Percentiles rank a stretch among this genome's conserved stretches.
phyloP scores from a whole-genome alignment of 1,140 invertebrate genomes.

The Epicauta chinensis region DNA sequence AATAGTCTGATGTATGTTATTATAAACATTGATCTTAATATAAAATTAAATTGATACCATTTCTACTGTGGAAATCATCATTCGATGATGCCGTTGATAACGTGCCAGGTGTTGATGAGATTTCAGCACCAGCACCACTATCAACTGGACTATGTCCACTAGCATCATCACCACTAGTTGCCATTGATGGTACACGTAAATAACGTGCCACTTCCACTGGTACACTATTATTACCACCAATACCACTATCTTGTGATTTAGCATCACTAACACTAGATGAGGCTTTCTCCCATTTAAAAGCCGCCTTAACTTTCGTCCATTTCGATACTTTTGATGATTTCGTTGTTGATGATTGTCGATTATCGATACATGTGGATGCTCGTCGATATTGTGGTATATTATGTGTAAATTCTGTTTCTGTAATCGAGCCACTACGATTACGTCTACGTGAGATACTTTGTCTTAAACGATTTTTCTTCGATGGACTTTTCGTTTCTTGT shows the following conservation, averaged over 20 bases:
- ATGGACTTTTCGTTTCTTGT: conserved; percentile 34
- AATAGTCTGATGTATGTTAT: no score
- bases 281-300: conserved; percentile 65
- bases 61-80: conserved; percentile 44
- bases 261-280: conserved; percentile 37
- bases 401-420: conserved; percentile 6
- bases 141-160: conserved; percentile 46
- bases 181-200: conserved; percentile 45
- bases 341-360: conserved; percentile 32
- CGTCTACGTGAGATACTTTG: conserved; percentile 22
- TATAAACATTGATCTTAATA: not conserved
- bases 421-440: conserved; percentile 23
- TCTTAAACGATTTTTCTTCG: conserved; percentile 23
- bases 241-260: conserved; percentile 43
- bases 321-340: conserved; percentile 58
- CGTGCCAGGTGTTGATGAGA: conserved; percentile 42
- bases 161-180: conserved; percentile 21
- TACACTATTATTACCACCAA: conserved; percentile 37
- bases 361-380: conserved; percentile 23
- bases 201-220: conserved; percentile 41
- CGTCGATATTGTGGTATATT: conserved; percentile 5
- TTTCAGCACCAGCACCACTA: conserved; percentile 43
- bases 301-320: conserved; percentile 77
- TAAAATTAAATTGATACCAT: conserved; percentile 27
- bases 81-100: conserved; percentile 48